phyloP scores from a whole-genome alignment of 1,140 invertebrate species.

The Magallana gigas region DNA sequence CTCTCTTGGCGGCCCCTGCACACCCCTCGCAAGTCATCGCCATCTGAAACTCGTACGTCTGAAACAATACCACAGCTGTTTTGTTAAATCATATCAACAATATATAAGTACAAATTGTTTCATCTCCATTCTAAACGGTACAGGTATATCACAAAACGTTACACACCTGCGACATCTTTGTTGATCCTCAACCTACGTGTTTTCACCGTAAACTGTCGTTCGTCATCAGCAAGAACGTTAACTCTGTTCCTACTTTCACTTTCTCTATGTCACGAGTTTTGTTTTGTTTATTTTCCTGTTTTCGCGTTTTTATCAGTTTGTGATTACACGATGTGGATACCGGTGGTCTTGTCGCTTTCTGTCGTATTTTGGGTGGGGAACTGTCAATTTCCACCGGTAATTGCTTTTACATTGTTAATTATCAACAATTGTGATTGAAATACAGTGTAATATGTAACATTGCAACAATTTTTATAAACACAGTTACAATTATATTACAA shows the following conservation, averaged over 20 bases:
- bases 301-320: too few species aligned
- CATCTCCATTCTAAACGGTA: not conserved
- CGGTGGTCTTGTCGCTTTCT: not conserved
- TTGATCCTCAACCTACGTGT: not conserved
- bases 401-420: not conserved
- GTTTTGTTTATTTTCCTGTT: not conserved
- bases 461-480: too few species aligned
- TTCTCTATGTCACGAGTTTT: not conserved
- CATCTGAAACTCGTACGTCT: conserved; percentile 87
- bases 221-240: not conserved
- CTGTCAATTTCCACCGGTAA: conserved; percentile 47
- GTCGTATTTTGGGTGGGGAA: conserved; percentile 15
- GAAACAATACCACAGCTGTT: conserved; percentile 14
- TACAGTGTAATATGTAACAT: not conserved
- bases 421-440: not conserved
- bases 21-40: conserved; percentile 95
- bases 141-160: not conserved
- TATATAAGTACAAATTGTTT: not conserved
- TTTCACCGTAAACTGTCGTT: not conserved
- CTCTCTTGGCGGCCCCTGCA: conserved; percentile 88
- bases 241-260: conserved; percentile 18
- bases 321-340: not conserved
- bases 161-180: conserved; percentile 12
- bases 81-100: not conserved
- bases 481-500: too few species aligned